A percentile compares a stretch with the other conserved stretches of the same genome.
Conservation (phyloP, 2,888 invertebrate genomes). For the Cinara cedri region DNA sequence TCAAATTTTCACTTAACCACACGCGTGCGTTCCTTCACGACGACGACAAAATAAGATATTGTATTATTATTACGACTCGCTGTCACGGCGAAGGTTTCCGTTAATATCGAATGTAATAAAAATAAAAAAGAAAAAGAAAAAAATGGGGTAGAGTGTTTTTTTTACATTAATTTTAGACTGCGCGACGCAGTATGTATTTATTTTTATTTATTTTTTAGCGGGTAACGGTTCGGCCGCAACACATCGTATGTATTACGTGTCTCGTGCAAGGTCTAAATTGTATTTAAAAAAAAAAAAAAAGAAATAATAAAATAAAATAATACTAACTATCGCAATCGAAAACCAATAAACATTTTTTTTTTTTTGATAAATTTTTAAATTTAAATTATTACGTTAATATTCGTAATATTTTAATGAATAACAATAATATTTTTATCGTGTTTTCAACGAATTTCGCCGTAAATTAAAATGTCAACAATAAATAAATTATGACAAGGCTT, state of each 20-base stretch:
- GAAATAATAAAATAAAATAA: too few species aligned
- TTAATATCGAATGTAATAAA: constrained; percentile 51
- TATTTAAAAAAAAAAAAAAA: not conserved
- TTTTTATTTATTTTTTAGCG: not conserved
- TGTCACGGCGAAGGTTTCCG: constrained; percentile 53
- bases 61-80: constrained; percentile 50
- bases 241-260: too few species aligned
- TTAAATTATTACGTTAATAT: too few species aligned
- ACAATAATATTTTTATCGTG: too few species aligned
- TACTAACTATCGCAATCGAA: too few species aligned
- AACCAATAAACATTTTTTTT: too few species aligned
- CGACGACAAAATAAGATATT: constrained; percentile 43
- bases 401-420: too few species aligned
- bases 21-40: not conserved
- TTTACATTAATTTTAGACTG: constrained; percentile 35
- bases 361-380: too few species aligned
- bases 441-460: too few species aligned
- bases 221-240: not conserved
- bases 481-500: too few species aligned
- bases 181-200: constrained; percentile 16
- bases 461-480: too few species aligned
- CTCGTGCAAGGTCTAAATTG: not conserved
- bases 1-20: constrained; percentile 56
- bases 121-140: constrained; percentile 26
- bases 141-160: constrained; percentile 28